These are phyloP conservation scores for Danio rerio DNA, from an alignment of 2,113 vertebrate species.

Conservation along the genomic window GRCz12tu NC_133182.1:35676001-35676500, in stretches of 20 bases:
- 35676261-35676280: neutral
- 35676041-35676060: too few species aligned
- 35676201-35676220: too few species aligned
- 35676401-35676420: slow-evolving; percentile 10
- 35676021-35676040: too few species aligned
- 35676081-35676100: too few species aligned
- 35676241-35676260: neutral
- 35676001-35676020: too few species aligned
- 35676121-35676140: too few species aligned
- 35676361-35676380: neutral
- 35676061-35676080: too few species aligned
- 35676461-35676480: neutral
- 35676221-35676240: too few species aligned
- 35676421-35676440: neutral
- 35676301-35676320: neutral
- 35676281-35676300: neutral
- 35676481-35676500: neutral
- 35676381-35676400: slow-evolving; percentile 15
- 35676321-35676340: slow-evolving; percentile 6
- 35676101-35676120: too few species aligned
- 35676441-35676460: slow-evolving; percentile 5
- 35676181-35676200: too few species aligned
- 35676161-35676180: too few species aligned
- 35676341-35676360: neutral
- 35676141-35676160: too few species aligned